A percentile compares a stretch with the other conserved stretches of the same genome.
phyloP scores from a whole-genome alignment of 2,797 vertebrate genomes.

The Tragopan temminckii region DNA sequence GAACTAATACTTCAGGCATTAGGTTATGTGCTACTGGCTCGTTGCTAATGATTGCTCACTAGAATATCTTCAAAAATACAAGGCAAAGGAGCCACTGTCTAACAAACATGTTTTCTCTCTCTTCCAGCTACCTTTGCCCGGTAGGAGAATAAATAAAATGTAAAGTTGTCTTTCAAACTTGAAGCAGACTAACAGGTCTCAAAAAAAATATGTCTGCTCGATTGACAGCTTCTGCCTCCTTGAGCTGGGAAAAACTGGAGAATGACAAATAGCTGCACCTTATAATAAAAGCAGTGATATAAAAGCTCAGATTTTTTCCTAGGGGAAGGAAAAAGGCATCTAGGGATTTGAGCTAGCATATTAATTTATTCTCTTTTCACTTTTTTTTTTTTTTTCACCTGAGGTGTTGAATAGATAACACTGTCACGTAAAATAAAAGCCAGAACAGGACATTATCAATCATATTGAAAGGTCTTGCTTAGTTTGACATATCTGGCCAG shows the following conservation, averaged over 20 bases:
- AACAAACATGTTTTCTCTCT: not conserved
- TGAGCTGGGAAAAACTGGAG: conserved; percentile 37
- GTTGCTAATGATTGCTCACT: not conserved
- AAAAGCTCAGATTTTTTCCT: not conserved
- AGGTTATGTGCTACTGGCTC: not conserved
- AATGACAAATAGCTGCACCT: not conserved
- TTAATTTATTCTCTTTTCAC: not conserved
- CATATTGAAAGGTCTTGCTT: not conserved
- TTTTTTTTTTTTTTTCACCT: not conserved
- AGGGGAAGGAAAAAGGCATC: not conserved
- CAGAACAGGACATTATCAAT: not conserved
- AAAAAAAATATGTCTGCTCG: not conserved
- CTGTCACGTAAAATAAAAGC: not conserved
- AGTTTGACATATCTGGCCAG: not conserved
- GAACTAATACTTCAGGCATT: not conserved
- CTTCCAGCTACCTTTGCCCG: not conserved
- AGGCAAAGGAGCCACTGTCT: not conserved
- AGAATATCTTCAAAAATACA: not conserved
- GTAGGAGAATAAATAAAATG: not conserved
- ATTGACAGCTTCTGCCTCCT: conserved; percentile 30
- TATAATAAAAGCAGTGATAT: not conserved
- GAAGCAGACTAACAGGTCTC: not conserved
- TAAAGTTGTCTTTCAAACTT: not conserved
- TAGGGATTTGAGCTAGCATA: not conserved
- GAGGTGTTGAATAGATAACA: not conserved